phyloP scores from a whole-genome alignment of 2,888 invertebrate species.

The Isotomurus palustris region DNA sequence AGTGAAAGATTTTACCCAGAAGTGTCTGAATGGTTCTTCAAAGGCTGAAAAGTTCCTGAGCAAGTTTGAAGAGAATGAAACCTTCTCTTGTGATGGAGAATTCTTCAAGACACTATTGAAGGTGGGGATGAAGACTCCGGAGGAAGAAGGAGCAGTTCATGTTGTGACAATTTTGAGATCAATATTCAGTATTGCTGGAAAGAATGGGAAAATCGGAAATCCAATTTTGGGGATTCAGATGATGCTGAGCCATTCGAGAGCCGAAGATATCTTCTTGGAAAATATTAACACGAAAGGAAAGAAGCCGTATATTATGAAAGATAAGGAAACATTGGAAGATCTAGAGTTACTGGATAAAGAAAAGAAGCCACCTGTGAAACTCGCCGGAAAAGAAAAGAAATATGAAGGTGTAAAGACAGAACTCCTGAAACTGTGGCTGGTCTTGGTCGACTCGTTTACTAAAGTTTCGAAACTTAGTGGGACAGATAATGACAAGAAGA shows the following conservation, averaged over 20 bases:
- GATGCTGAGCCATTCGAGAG: constrained; percentile 31
- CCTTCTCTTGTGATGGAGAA: constrained; percentile 21
- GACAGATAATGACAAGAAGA: constrained; percentile 27
- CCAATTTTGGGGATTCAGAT: constrained; percentile 34
- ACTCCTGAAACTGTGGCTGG: constrained; percentile 24
- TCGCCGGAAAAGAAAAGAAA: no score
- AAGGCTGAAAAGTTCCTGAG: constrained; percentile 9
- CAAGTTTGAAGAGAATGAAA: constrained; percentile 1
- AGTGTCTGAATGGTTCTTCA: no score
- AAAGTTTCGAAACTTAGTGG: constrained; percentile 20
- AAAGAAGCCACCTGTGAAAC: no score
- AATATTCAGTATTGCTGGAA: constrained; percentile 8
- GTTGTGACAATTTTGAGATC: constrained; percentile 15
- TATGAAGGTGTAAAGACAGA: constrained; percentile 28
- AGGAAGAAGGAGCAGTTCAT: constrained; percentile 1
- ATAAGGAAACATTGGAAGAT: no score
- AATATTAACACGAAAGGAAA: no score
- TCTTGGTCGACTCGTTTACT: constrained; percentile 14
- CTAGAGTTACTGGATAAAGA: no score
- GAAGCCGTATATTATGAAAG: no score
- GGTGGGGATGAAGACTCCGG: constrained; percentile 22
- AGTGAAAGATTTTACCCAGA: no score
- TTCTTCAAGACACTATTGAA: constrained; percentile 24
- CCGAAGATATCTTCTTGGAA: constrained; percentile 26
- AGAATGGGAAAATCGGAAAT: constrained; percentile 5